A percentile compares a stretch with the other conserved stretches of the same genome.
Evolutionary conservation across 2,113 vertebrate species (phyloP).

Genomic region (Aspiorhynchus laticeps): DNA sequence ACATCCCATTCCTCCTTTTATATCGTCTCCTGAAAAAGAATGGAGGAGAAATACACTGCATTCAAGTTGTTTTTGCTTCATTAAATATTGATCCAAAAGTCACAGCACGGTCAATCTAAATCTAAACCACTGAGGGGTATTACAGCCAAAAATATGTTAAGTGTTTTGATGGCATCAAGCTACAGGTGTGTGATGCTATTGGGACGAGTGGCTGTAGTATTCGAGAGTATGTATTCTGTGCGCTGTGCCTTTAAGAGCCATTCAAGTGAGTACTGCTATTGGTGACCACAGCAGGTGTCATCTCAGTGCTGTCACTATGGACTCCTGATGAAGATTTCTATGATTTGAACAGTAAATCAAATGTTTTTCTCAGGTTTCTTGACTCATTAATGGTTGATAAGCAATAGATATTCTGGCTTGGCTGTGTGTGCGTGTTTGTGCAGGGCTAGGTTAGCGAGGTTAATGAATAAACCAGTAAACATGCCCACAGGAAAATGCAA

Average conservation of each 20-base stretch:
- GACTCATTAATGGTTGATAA: neutral
- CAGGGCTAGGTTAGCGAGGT: neutral
- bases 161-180: neutral
- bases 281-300: neutral
- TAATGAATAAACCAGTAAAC: conserved; percentile 21
- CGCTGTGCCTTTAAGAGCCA: neutral
- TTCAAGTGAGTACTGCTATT: neutral
- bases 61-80: conserved; percentile 18
- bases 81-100: conserved; percentile 38
- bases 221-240: neutral
- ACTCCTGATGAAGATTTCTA: neutral
- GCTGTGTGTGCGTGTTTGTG: neutral
- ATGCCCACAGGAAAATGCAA: neutral
- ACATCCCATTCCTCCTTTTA: neutral
- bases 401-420: neutral
- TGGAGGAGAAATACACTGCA: neutral
- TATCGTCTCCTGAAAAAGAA: conserved; percentile 1
- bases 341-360: neutral
- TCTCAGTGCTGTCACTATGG: neutral
- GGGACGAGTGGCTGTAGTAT: neutral
- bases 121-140: neutral
- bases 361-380: neutral
- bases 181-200: conserved; percentile 3
- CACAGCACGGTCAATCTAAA: neutral
- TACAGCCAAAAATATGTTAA: neutral